Evolutionary conservation across 2,113 vertebrate genomes (phyloP), one percentile per base, ranked within the genome.

Genomic region (Pseudorasbora parva): DNA sequence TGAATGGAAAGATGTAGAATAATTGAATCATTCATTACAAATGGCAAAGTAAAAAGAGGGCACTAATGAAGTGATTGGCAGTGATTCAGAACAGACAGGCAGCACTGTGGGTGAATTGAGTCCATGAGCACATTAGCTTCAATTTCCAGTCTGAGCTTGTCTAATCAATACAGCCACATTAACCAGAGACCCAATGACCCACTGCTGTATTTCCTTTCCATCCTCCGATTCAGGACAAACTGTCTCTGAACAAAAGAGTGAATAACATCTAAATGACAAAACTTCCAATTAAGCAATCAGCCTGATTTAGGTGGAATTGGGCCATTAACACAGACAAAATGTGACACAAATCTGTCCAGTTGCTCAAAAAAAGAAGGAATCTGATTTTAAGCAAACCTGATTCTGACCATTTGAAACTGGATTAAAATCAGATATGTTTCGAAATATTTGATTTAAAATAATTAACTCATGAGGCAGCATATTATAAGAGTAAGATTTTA

Each of bases 121-220:
- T 84, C 62, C n/a, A 57, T 54, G 64, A 56, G 37, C 64, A 62
- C 60, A 78, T 81, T 71, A 69, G 47, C 64, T 69, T 41, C 47
- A 51, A 41, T 81, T 71, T 81, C 64, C 47, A 71, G 21, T n/a
- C 74, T 21, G 54, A 56, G 74, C 19, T 30, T 37, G 74, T 68
- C 54, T 69, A 77, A 84, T 84, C 82, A 59, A 83, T 78, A 73
- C 81, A 78, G 64, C 81, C 74, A 78, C 47, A 82, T 62, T 85
- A 57, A 68, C 66, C 62, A 78, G 78, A 81, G 73, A 85, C 86
- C 81, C 60, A 62, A 68, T 74, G 81, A 87, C 84, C 64, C 72
- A 64, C 21, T 19, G 45, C 49, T 59, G 74, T 37, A 33, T 56
- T 10, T 33, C 69, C 69, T 57, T 57, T 77, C 27, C 2, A 21